Conservation (phyloP, 2,797 vertebrate genomes). For the Cossypha dichroa region DNA sequence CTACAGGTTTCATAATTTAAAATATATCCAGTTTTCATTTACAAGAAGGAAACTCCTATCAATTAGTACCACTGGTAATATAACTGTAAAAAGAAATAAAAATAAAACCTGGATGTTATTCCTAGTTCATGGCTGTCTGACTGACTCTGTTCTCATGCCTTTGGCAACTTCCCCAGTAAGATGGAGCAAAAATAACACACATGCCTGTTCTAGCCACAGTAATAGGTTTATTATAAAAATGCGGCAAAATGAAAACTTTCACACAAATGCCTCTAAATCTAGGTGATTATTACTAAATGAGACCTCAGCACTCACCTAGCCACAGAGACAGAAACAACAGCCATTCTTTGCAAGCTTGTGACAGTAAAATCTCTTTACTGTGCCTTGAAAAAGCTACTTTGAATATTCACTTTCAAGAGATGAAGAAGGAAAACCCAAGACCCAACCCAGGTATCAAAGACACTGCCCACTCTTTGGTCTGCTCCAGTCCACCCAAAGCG, state of each 20-base stretch:
- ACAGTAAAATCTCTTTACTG: neutral
- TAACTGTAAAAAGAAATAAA: neutral
- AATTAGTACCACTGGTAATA: neutral
- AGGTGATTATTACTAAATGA: neutral
- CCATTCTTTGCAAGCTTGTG: neutral
- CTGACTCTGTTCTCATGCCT: neutral
- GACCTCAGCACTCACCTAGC: neutral
- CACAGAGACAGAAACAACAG: neutral
- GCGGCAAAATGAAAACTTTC: neutral
- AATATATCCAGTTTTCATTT: neutral
- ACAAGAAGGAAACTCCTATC: neutral
- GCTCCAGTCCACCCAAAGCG: neutral
- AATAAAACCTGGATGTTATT: neutral
- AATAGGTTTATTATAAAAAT: neutral
- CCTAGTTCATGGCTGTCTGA: neutral
- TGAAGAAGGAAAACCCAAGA: neutral
- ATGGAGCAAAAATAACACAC: neutral
- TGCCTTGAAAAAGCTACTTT: neutral
- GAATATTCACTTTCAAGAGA: neutral
- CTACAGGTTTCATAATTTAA: neutral
- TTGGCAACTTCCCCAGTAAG: neutral
- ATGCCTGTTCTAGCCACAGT: neutral
- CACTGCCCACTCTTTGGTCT: neutral
- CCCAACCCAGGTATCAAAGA: neutral
- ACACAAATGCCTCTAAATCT: neutral